Conservation (phyloP, 2,113 vertebrate species). For the Corapipo altera region DNA sequence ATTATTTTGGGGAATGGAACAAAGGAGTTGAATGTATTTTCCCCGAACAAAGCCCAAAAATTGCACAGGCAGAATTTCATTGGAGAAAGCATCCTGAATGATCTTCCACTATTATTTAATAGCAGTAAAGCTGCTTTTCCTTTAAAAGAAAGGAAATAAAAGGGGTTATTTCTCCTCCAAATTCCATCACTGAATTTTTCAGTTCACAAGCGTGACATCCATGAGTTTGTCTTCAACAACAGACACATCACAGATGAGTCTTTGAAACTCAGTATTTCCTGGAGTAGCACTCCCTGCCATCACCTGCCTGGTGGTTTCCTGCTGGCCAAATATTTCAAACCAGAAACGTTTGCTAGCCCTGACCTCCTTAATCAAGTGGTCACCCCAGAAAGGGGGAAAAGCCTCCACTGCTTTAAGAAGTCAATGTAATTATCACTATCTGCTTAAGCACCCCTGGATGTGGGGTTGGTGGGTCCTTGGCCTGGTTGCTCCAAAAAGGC, state of each 20-base stretch:
- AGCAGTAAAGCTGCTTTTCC: neutral
- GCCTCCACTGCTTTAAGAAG: neutral
- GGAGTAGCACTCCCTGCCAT: neutral
- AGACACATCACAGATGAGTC: rapidly evolving
- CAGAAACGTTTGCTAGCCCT: neutral
- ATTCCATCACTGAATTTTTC: neutral
- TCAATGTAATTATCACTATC: rapidly evolving
- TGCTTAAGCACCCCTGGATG: rapidly evolving
- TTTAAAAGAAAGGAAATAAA: neutral
- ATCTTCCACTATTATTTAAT: neutral
- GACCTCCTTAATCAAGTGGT: neutral
- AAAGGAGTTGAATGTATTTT: neutral
- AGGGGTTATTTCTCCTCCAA: neutral
- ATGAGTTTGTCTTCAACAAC: neutral
- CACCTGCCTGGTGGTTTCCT: neutral
- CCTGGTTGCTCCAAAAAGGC: neutral
- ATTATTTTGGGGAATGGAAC: neutral
- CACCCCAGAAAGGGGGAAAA: neutral
- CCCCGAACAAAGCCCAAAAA: neutral
- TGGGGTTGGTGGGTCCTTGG: neutral
- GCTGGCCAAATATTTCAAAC: neutral
- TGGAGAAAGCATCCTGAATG: neutral
- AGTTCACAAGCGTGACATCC: neutral
- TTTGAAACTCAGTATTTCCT: neutral
- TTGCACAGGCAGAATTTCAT: neutral